Percentiles rank a stretch among this genome's conserved stretches.
Conservation (phyloP, 2,113 vertebrate genomes). For the Columba livia region DNA sequence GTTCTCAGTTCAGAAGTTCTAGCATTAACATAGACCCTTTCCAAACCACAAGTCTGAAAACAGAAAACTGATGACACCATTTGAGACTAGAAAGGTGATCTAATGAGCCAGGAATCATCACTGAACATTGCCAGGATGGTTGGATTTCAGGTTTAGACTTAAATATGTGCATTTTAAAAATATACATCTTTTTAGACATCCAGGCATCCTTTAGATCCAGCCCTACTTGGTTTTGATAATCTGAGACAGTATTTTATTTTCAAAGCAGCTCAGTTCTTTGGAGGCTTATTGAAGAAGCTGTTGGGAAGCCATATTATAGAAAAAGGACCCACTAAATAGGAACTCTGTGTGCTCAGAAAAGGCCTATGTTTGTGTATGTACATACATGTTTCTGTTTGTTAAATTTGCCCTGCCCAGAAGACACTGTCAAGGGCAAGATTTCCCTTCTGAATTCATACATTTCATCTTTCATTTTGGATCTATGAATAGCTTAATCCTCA, state of each 20-base stretch:
- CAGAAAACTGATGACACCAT: not conserved
- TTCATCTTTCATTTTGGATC: constrained; percentile 26
- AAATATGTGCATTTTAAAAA: not conserved
- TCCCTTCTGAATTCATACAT: not conserved
- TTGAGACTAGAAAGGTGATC: not conserved
- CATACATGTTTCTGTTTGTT: not conserved
- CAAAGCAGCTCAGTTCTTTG: not conserved
- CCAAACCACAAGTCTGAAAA: not conserved
- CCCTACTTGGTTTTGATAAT: not conserved
- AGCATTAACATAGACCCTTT: not conserved
- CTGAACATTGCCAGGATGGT: not conserved
- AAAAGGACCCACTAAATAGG: not conserved
- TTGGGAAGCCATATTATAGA: not conserved
- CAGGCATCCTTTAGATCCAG: not conserved
- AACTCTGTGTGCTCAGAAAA: not conserved
- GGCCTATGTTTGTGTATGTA: not conserved
- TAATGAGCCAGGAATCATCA: not conserved
- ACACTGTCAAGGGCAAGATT: not conserved
- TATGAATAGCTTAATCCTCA: constrained; percentile 51
- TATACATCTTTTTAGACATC: not conserved
- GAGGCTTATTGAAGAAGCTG: not conserved
- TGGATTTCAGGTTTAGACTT: not conserved
- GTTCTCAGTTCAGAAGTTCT: not conserved
- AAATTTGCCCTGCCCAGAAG: not conserved
- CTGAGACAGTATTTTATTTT: not conserved